A percentile compares a stretch with the other conserved stretches of the same genome.
Conservation (phyloP, 2,797 vertebrate genomes). For the Leptoclinus maculatus region DNA sequence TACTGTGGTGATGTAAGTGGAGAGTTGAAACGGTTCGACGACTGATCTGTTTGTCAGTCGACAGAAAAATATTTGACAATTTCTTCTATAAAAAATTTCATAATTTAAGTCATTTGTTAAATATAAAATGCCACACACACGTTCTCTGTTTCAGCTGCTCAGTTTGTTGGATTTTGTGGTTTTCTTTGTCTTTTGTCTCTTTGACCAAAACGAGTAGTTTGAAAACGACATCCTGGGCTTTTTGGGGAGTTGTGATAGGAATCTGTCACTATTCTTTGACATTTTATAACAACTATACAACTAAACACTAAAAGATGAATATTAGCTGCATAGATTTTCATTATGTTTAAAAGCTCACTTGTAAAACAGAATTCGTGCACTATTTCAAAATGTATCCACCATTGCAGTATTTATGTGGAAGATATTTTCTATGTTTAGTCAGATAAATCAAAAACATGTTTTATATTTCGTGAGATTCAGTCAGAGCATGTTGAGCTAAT, state of each 20-base stretch:
- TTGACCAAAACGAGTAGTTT: too few relatives aligned
- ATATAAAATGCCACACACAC: not conserved
- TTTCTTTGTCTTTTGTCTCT: not conserved
- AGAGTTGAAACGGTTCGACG: too few relatives aligned
- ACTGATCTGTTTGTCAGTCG: not conserved
- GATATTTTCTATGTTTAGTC: not conserved
- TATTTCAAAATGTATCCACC: not conserved
- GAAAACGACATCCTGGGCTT: too few relatives aligned
- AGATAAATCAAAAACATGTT: not conserved
- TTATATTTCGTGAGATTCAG: not conserved
- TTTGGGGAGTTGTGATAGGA: too few relatives aligned
- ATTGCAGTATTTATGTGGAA: not conserved
- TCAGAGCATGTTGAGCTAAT: too few relatives aligned
- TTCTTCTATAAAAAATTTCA: too few relatives aligned
- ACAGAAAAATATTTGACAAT: not conserved
- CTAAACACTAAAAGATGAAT: not conserved
- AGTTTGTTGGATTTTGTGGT: not conserved
- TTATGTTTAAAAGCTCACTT: not conserved
- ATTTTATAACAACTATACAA: not conserved
- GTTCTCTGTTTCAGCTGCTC: not conserved
- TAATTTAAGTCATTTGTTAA: not conserved
- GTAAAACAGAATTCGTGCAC: not conserved
- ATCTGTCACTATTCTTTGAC: not conserved
- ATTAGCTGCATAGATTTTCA: not conserved
- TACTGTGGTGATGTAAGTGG: not conserved